Conservation (phyloP, 2,113 vertebrate genomes). For the Tragelaphus imberbis region DNA sequence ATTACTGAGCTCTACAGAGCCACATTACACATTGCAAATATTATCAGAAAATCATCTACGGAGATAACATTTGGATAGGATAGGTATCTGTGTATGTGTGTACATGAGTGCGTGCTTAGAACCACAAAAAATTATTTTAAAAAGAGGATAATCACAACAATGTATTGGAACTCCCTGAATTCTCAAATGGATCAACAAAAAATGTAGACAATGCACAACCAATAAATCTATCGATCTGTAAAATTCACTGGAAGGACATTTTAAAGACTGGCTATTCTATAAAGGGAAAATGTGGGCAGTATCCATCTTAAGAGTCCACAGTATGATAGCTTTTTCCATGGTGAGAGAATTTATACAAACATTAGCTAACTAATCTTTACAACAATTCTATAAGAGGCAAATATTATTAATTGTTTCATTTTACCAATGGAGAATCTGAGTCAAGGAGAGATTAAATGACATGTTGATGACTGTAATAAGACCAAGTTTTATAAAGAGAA, state of each 20-base stretch:
- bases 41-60: background rate
- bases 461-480: constrained; percentile 3
- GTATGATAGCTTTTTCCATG: background rate
- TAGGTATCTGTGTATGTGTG: background rate
- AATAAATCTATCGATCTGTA: background rate
- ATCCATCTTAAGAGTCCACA: background rate
- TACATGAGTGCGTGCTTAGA: background rate
- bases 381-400: constrained; percentile 18
- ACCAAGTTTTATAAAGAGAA: constrained; percentile 48
- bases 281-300: background rate
- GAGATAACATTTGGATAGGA: background rate
- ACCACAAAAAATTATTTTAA: background rate
- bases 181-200: background rate
- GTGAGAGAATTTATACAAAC: constrained; percentile 41
- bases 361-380: constrained; percentile 48
- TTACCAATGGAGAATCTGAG: constrained; percentile 42
- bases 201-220: background rate
- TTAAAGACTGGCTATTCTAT: background rate
- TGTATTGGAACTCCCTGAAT: background rate
- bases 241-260: background rate
- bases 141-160: background rate
- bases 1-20: background rate
- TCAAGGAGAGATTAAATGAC: constrained; percentile 38
- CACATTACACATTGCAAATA: background rate
- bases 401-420: constrained; percentile 58